Evolutionary conservation across 53 echinoderm and acorn worm species (phyloP).

Genomic region (Antedon mediterranea): DNA sequence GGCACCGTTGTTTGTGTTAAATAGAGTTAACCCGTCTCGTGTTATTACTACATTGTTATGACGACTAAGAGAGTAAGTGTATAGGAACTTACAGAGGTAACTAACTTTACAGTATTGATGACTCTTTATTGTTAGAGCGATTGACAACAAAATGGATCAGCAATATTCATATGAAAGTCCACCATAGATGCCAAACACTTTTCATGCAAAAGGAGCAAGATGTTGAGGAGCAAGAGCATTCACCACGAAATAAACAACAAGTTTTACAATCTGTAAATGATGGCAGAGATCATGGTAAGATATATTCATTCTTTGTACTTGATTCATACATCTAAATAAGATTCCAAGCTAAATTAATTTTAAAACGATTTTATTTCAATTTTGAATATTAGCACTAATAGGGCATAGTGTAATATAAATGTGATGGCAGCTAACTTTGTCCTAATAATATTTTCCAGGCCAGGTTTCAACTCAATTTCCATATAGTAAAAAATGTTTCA

Average conservation of each 20-base stretch:
- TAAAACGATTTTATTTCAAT: too few relatives aligned
- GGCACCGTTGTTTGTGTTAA: too few relatives aligned
- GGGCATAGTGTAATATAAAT: background rate
- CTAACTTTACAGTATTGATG: too few relatives aligned
- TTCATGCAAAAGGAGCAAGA: conserved; percentile 25
- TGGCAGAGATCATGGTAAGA: conserved; percentile 8
- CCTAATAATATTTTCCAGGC: conserved; percentile 14
- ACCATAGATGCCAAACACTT: conserved; percentile 20
- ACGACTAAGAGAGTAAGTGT: too few relatives aligned
- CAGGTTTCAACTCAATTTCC: conserved; percentile 20
- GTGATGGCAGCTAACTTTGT: background rate
- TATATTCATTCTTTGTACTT: too few relatives aligned
- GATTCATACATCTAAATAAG: too few relatives aligned
- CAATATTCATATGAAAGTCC: conserved; percentile 28
- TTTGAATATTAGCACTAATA: too few relatives aligned
- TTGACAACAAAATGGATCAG: conserved; percentile 29
- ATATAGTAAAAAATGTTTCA: conserved; percentile 36
- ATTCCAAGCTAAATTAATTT: too few relatives aligned
- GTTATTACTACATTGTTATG: too few relatives aligned
- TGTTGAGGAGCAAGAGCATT: conserved; percentile 10
- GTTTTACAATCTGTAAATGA: conserved; percentile 7
- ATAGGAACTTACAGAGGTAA: too few relatives aligned
- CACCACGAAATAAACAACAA: conserved; percentile 12
- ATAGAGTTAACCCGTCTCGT: too few relatives aligned
- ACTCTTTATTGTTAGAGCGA: conserved; percentile 31